Evolutionary conservation across 2,113 vertebrate genomes (phyloP).

Genomic region (Myanophis thanlyinensis): DNA sequence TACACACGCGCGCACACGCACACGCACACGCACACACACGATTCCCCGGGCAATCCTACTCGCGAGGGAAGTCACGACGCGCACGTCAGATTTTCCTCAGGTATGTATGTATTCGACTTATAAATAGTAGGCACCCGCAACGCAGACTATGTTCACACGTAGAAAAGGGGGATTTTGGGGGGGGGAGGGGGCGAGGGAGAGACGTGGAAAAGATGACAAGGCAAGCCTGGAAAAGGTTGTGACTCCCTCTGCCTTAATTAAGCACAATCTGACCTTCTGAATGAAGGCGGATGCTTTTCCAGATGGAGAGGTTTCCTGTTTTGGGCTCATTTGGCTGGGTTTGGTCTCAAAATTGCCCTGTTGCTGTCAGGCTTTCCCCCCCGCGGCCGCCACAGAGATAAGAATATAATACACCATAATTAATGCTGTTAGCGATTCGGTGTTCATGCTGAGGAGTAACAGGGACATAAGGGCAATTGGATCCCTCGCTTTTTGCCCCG

Average conservation of each 20-base stretch:
- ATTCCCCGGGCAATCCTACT: neutral
- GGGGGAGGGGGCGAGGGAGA: neutral
- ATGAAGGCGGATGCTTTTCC: neutral
- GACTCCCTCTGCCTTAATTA: neutral
- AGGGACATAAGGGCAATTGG: neutral
- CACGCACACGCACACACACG: neutral
- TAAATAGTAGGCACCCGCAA: neutral
- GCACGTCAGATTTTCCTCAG: neutral
- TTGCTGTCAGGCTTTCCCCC: neutral
- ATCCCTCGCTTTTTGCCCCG: neutral
- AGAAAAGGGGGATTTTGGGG: neutral
- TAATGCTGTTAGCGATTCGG: neutral
- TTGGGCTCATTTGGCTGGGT: neutral
- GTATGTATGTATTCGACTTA: neutral
- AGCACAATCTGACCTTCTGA: neutral
- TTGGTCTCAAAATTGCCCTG: neutral
- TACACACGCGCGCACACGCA: neutral
- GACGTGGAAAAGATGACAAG: neutral
- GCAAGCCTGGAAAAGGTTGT: neutral
- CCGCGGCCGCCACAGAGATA: neutral
- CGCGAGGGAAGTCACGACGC: neutral
- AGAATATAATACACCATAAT: neutral
- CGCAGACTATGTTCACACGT: neutral
- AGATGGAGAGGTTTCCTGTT: neutral
- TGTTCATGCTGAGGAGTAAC: neutral